Conservation (phyloP, 2,113 vertebrate species). For the Chamaea fasciata region DNA sequence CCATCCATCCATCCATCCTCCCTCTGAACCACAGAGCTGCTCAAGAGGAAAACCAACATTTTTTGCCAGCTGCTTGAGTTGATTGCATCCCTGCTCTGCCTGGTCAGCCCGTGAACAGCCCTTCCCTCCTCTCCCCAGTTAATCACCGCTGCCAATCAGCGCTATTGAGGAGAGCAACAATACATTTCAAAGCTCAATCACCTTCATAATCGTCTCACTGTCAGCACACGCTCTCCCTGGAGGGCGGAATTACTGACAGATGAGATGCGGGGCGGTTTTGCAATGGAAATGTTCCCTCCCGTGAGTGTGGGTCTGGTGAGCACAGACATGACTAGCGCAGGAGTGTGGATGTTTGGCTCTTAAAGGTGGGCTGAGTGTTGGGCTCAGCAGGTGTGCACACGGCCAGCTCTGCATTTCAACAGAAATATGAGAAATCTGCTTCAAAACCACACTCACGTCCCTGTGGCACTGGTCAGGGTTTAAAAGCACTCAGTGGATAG, state of each 20-base stretch:
- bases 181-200: constrained; percentile 24
- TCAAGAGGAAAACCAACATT: neutral
- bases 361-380: neutral
- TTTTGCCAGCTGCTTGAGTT: neutral
- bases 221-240: neutral
- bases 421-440: neutral
- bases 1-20: neutral
- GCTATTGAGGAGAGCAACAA: constrained; percentile 42
- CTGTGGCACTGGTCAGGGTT: neutral
- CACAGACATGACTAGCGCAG: neutral
- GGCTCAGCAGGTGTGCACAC: neutral
- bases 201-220: neutral
- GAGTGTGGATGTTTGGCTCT: neutral
- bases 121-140: neutral
- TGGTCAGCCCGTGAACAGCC: neutral
- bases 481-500: neutral
- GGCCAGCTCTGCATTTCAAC: neutral
- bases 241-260: constrained; percentile 7
- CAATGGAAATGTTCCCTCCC: neutral
- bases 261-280: neutral
- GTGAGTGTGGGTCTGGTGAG: neutral
- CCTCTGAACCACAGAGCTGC: neutral
- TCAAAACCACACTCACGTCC: neutral
- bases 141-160: constrained; percentile 45
- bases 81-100: constrained; percentile 22